Base-by-base conservation (phyloP, 1,140 invertebrate genomes). In the Leptinotarsa undecemlineata region DNA sequence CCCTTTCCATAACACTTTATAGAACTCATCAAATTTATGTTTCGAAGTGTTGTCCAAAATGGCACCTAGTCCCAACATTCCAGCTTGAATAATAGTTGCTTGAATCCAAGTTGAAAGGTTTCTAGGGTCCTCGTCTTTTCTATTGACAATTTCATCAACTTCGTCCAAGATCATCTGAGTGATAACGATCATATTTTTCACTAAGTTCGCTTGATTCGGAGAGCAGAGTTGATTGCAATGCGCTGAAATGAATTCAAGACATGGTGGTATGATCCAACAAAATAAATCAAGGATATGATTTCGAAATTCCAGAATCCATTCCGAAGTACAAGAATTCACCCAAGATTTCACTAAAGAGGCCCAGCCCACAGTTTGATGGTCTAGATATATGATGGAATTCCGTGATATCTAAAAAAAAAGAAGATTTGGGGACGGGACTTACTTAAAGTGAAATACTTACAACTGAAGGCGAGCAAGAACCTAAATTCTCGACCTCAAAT, bases 341-440 rank as follows among this genome's bases (percentile, higher is more conserved):
- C 95, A 97, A 0, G 92, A 94, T 73, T 90, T 89, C 6, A 94
- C 88, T 77, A 92, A 89, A 4, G 91, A 87, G 61, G 84, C 83
- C 88, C 90, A 92, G 2, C 91, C 91, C 17, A 96, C 84, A 2
- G 90, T 90, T 1, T 86, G 82, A 0, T 94, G 91, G 81, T 96
- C 94, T 86, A 97, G 91, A 83, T 96, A 97, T 76, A 98, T 95
- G 92, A 97, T 96, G 60, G 95, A 94, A 85, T 95, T 97, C 17
- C 95, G 89, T 48, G 94, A 95, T 8, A 84, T 74, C 81, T 82
- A 21, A 33, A 80, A 81, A 68, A 73, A 73, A 26, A 62, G 17
- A 20, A 42, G 0, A 33, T 48, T 13, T 3, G 61, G 20, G 48
- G 8, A 71, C 33, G 4, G 20, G 19, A 17, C 1, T 57, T 57